Conservation (phyloP, 2,113 vertebrate species). For the Syngnathus scovelli region DNA sequence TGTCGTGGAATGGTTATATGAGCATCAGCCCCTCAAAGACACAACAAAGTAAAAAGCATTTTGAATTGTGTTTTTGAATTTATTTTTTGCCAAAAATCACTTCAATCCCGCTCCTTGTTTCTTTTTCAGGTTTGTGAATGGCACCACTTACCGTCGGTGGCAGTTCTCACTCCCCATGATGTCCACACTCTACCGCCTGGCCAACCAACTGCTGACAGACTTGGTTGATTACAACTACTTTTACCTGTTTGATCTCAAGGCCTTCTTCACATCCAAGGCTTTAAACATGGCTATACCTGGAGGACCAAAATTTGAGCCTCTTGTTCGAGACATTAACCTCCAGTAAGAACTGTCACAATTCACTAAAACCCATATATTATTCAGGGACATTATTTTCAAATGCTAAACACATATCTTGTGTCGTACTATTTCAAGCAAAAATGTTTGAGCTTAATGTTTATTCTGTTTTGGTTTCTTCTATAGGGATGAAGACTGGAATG, state of each 20-base stretch:
- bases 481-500: constrained; percentile 99
- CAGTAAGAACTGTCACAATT: constrained; percentile 75
- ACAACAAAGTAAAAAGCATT: constrained; percentile 76
- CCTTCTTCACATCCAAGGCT: constrained; percentile 97
- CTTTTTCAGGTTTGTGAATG: constrained; percentile 81
- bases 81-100: neutral
- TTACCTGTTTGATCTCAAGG: constrained; percentile 96
- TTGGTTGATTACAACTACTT: constrained; percentile 97
- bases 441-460: neutral
- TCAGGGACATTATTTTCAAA: neutral
- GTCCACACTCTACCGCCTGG: constrained; percentile 96
- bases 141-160: constrained; percentile 96
- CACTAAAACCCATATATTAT: neutral
- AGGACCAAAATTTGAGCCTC: constrained; percentile 96
- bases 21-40: constrained; percentile 93
- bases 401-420: neutral
- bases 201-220: constrained; percentile 96
- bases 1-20: constrained; percentile 93
- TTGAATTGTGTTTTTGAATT: neutral
- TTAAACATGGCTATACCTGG: constrained; percentile 99
- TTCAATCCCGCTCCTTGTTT: neutral
- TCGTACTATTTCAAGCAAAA: neutral
- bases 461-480: neutral
- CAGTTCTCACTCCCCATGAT: constrained; percentile 98
- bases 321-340: constrained; percentile 95